A percentile compares a stretch with the other conserved stretches of the same genome.
Evolutionary conservation across 2,797 vertebrate genomes (phyloP).

Genomic region (Margarornis squamiger): DNA sequence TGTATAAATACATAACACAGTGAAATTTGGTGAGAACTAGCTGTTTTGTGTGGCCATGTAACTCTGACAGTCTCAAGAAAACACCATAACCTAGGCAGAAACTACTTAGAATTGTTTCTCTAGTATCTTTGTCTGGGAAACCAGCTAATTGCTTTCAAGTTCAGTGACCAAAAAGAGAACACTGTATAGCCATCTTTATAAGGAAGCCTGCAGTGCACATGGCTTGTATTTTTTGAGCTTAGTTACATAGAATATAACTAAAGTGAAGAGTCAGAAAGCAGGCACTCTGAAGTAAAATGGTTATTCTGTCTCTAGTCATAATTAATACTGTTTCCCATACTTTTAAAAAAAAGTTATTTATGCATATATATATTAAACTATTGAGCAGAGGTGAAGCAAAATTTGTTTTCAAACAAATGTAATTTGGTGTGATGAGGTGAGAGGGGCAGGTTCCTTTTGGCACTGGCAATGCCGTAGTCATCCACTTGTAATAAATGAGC

Average conservation of each 20-base stretch:
- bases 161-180: neutral
- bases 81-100: neutral
- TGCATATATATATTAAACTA: neutral
- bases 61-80: neutral
- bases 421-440: neutral
- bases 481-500: neutral
- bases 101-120: neutral
- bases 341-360: neutral
- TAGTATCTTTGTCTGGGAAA: neutral
- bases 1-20: neutral
- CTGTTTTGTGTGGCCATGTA: neutral
- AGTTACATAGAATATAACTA: neutral
- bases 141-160: neutral
- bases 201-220: neutral
- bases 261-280: neutral
- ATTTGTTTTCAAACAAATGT: neutral
- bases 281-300: neutral
- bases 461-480: neutral
- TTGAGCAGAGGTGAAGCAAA: neutral
- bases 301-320: neutral
- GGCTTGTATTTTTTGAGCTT: neutral
- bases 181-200: neutral
- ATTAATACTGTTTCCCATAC: neutral
- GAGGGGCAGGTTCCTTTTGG: neutral
- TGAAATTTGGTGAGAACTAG: constrained; percentile 2